Evolutionary conservation across 2,113 vertebrate genomes (phyloP).

Genomic region (Catharus fuscescens): DNA sequence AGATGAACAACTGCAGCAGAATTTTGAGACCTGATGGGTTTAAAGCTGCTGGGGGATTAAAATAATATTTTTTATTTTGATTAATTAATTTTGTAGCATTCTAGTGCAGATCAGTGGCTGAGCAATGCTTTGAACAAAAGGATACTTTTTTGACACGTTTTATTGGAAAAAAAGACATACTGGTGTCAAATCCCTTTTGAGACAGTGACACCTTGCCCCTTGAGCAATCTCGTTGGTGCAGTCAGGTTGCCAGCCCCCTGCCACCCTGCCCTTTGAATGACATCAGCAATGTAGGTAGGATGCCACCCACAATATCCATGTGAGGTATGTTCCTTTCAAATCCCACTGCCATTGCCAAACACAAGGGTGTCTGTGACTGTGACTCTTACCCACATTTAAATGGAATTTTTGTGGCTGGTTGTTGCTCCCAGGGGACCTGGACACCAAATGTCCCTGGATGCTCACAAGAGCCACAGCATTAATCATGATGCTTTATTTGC

Average conservation of each 20-base stretch:
- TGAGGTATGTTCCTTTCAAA: neutral
- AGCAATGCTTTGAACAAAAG: neutral
- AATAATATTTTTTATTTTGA: neutral
- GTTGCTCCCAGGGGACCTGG: neutral
- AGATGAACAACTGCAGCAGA: neutral
- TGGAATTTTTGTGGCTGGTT: neutral
- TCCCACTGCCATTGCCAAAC: neutral
- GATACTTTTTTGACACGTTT: neutral
- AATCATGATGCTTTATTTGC: neutral
- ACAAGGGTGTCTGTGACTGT: neutral
- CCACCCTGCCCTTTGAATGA: neutral
- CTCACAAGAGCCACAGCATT: neutral
- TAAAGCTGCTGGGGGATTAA: neutral
- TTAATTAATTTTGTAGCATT: neutral
- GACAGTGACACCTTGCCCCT: neutral
- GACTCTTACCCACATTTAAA: neutral
- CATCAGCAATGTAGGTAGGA: fast-evolving
- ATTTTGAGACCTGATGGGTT: neutral
- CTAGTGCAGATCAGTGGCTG: neutral
- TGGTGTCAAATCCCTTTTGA: neutral
- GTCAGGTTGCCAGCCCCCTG: neutral
- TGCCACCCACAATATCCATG: fast-evolving
- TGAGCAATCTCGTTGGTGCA: fast-evolving
- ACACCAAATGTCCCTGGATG: neutral
- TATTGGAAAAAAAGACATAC: neutral